phyloP scores from a whole-genome alignment of 2,797 vertebrate species.

The Liasis olivaceus region DNA sequence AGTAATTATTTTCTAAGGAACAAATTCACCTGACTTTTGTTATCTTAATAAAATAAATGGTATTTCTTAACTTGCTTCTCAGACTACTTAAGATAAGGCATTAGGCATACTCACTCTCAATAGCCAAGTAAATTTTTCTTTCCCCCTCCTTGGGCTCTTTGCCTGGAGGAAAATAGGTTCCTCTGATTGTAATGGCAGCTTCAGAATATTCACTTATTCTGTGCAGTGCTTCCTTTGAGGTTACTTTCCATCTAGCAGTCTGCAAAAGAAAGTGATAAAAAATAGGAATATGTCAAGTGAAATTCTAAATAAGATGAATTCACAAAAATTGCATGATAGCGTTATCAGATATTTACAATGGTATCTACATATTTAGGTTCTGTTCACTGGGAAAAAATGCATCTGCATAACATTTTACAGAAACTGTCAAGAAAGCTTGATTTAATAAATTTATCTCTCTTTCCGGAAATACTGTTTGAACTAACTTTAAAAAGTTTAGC shows the following conservation, averaged over 20 bases:
- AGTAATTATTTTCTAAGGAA: neutral
- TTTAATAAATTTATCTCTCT: neutral
- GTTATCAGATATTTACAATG: neutral
- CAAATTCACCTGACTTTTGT: neutral
- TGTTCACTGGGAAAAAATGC: neutral
- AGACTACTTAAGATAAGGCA: neutral
- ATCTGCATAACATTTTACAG: neutral
- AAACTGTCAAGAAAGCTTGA: neutral
- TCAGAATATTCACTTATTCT: conserved; percentile 99
- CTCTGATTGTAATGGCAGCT: conserved; percentile 98
- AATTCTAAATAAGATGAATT: neutral
- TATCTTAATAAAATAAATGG: neutral
- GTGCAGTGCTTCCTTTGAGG: conserved; percentile 97
- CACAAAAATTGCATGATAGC: neutral
- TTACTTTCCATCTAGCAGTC: conserved; percentile 99
- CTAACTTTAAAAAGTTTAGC: neutral
- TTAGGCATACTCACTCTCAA: conserved; percentile 86
- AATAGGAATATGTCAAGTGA: neutral
- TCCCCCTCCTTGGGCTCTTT: conserved; percentile 99
- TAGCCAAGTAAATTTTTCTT: conserved; percentile 97
- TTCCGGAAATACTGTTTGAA: neutral
- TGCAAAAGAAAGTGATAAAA: conserved; percentile 60
- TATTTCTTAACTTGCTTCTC: neutral
- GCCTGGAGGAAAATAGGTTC: conserved; percentile 97
- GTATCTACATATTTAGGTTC: neutral